A percentile compares a stretch with the other conserved stretches of the same genome.
Conservation (phyloP, 2,888 invertebrate species). For the Ennomos erosarius region DNA sequence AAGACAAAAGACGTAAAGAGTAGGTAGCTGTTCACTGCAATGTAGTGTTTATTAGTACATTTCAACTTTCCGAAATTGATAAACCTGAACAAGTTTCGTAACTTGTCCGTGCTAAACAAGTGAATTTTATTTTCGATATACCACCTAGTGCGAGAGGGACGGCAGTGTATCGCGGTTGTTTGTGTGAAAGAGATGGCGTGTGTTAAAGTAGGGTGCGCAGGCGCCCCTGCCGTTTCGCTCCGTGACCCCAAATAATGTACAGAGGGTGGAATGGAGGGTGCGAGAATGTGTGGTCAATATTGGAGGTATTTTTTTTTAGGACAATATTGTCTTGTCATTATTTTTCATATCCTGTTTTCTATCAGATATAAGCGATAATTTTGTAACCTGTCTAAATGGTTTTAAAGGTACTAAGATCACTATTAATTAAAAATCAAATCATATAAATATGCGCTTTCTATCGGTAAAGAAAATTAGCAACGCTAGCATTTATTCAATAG, state of each 20-base stretch:
- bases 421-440: too few species aligned
- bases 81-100: not conserved
- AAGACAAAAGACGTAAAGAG: too few species aligned
- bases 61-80: not conserved
- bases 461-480: too few species aligned
- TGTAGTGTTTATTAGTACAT: too few species aligned
- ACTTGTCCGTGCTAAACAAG: constrained; percentile 14
- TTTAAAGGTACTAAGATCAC: too few species aligned
- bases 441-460: too few species aligned
- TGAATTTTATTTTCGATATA: constrained; percentile 18
- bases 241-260: constrained; percentile 11
- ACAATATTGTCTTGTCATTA: not conserved
- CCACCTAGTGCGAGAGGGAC: constrained; percentile 7
- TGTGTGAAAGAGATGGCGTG: constrained; percentile 13
- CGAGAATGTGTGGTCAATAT: constrained; percentile 12
- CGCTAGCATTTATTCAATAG: too few species aligned
- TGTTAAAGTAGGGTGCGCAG: constrained; percentile 11
- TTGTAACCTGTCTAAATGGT: too few species aligned
- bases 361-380: not conserved
- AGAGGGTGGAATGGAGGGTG: constrained; percentile 10
- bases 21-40: too few species aligned
- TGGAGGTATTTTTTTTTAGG: not conserved
- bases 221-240: constrained; percentile 28
- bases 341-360: not conserved
- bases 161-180: not conserved